Percentiles rank a stretch among this genome's conserved stretches.
phyloP scores from a whole-genome alignment of 2,888 invertebrate genomes.

The Anoncus sp. region DNA sequence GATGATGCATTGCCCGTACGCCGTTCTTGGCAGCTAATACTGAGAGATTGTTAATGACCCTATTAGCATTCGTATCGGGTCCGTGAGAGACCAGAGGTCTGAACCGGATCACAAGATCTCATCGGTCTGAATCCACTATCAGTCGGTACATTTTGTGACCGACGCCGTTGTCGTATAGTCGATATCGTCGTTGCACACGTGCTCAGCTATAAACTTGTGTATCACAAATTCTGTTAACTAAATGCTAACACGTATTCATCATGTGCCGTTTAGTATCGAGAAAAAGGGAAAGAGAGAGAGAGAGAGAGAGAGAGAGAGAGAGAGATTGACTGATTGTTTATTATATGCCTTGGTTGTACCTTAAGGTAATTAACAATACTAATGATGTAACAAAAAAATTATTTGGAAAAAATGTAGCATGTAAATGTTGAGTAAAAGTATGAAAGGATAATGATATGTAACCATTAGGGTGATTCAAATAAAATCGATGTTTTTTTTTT shows the following conservation, averaged over 20 bases:
- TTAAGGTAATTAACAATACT: too few species aligned
- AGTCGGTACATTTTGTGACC: slow-evolving; percentile 22
- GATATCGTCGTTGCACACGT: slow-evolving; percentile 21
- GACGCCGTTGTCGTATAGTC: slow-evolving; percentile 31
- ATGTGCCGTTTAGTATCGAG: slow-evolving; percentile 21
- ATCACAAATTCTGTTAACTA: slow-evolving; percentile 27
- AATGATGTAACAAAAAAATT: too few species aligned
- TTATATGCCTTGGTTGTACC: too few species aligned
- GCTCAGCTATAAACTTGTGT: background rate
- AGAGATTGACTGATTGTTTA: too few species aligned
- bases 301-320: background rate
- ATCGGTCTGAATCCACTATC: slow-evolving; percentile 42
- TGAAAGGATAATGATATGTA: too few species aligned
- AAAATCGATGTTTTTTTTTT: too few species aligned
- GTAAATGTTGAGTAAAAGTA: background rate
- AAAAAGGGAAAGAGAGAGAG: background rate
- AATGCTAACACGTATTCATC: slow-evolving; percentile 22
- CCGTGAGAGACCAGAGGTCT: slow-evolving; percentile 58
- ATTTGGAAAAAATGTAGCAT: too few species aligned
- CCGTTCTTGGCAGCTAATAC: slow-evolving; percentile 74
- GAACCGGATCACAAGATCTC: slow-evolving; percentile 39
- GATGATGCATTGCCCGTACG: slow-evolving; percentile 70
- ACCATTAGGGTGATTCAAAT: too few species aligned
- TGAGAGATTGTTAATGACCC: slow-evolving; percentile 73
- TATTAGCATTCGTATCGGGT: slow-evolving; percentile 71